Base-by-base conservation (phyloP, 1,140 invertebrate genomes). In the Zelostemma sp. region DNA sequence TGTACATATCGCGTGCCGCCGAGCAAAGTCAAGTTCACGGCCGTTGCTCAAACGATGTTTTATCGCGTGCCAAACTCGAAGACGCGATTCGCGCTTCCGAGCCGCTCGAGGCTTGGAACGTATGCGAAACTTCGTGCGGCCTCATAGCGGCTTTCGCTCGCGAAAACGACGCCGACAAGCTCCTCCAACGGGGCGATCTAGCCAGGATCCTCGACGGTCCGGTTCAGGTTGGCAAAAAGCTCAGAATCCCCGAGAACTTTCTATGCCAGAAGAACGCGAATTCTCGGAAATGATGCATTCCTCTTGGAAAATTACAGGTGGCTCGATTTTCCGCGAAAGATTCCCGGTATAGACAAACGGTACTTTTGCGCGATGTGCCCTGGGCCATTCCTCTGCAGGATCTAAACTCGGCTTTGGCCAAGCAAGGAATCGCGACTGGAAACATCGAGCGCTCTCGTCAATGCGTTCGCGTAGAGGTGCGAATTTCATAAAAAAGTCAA, bases 321-420 rank as follows among this genome's bases (percentile, higher is more conserved):
- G 85, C 84, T 1, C 76, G 83, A 55, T 86, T 87, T 69, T 81
- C 79, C 3, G 79, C 81, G n/a, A 80, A 78, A 62, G 85, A 86
- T 58, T 78, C 78, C 6, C 68, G 79, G 11, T 85, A 86, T 53
- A 74, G 77, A 15, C 83, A 87, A 57, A 77, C 78, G 1, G 72
- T 86, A 8, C 48, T 86, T 3, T 48, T 87, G 19, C 77, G 79
- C 8, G 85, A 86, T 14, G 81, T 87, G n/a, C 86, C 86, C 1
- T 85, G 81, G 83, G 84, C 85, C 0, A 86, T 87, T 38, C 85
- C 83, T 0, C 60, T 87, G 1, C 76, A 84, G 51, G 86, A 87
- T 67, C 53, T 87, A 0, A 81, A 76, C 43, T 82, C 83, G 0
- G 83, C 85, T 6, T 59, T 87, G 19, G 47, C 74, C 11, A 85